Conservation (phyloP, 2,888 invertebrate genomes). For the Macrophya alboannulata region DNA sequence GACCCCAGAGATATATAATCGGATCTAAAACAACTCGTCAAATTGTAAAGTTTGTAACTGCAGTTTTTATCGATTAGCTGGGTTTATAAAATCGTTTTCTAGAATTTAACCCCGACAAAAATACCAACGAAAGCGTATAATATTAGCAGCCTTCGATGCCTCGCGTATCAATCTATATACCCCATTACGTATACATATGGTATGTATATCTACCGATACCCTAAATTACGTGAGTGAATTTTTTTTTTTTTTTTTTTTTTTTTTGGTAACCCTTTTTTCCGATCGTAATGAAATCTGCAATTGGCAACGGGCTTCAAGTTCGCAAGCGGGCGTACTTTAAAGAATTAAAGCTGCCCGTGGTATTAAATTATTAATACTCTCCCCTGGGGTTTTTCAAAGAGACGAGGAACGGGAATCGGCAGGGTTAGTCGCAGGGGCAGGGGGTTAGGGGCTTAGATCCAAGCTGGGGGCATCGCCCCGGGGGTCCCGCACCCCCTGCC, state of each 20-base stretch:
- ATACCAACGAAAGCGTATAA: not conserved
- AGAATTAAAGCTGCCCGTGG: conserved; percentile 66
- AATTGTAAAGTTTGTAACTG: not conserved
- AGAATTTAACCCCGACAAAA: not conserved
- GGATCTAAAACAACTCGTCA: not conserved
- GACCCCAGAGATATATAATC: not conserved
- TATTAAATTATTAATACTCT: conserved; percentile 74
- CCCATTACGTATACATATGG: not conserved
- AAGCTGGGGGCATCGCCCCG: conserved; percentile 57
- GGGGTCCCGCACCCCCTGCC: conserved; percentile 55
- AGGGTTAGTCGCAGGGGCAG: conserved; percentile 4
- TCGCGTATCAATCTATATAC: not conserved
- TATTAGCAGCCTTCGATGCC: not conserved
- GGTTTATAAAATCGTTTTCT: not conserved
- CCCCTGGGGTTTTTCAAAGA: conserved; percentile 58
- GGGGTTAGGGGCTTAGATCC: conserved; percentile 29
- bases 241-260: no score
- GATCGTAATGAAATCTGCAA: conserved; percentile 46
- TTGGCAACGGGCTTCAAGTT: conserved; percentile 11
- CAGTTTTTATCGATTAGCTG: not conserved
- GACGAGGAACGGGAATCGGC: conserved; percentile 35
- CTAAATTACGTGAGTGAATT: conserved; percentile 13
- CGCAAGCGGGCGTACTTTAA: conserved; percentile 56
- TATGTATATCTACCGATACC: not conserved
- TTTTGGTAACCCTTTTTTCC: conserved; percentile 19